These are phyloP conservation scores for Diplodus puntazzo DNA, from an alignment of 2,797 vertebrate species.

Conservation along the genomic window DNA sequence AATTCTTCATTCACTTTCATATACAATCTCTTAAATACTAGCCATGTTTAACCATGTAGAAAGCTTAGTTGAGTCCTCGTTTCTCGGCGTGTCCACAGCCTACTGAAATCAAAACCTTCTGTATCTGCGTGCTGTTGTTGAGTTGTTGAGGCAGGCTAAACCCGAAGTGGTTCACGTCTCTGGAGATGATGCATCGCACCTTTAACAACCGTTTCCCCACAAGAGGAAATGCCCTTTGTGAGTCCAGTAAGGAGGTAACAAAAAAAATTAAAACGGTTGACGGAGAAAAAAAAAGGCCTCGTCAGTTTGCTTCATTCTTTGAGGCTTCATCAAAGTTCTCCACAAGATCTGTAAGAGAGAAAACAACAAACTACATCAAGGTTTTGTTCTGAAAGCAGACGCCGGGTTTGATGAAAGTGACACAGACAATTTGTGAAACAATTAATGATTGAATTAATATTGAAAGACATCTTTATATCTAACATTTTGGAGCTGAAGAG, in stretches of 20 bases:
- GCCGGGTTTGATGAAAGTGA: not conserved
- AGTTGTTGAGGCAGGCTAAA: slow-evolving; percentile 46
- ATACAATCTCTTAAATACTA: slow-evolving; percentile 80
- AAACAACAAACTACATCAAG: slow-evolving; percentile 1
- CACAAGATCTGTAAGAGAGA: slow-evolving; percentile 92
- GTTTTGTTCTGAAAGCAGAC: not conserved
- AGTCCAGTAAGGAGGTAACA: slow-evolving; percentile 60
- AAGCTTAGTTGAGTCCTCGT: slow-evolving; percentile 60
- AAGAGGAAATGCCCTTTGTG: slow-evolving; percentile 67
- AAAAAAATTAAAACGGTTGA: slow-evolving; percentile 44
- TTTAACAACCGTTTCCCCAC: slow-evolving; percentile 60
- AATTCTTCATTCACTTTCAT: slow-evolving; percentile 61
- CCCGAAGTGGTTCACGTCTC: slow-evolving; percentile 47
- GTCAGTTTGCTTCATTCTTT: slow-evolving; percentile 98
- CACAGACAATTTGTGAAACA: not conserved
- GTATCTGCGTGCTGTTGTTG: slow-evolving; percentile 33
- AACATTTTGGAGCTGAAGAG: not conserved
- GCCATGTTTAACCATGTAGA: slow-evolving; percentile 55
- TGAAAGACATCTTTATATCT: not conserved
- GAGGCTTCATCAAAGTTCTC: slow-evolving; percentile 99
- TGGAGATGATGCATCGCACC: slow-evolving; percentile 62
- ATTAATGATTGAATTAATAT: not conserved
- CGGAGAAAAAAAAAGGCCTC: slow-evolving; percentile 12
- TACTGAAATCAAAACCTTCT: slow-evolving; percentile 54
- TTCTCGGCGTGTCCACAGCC: slow-evolving; percentile 32